phyloP scores from a whole-genome alignment of 2,113 vertebrate species.

The Geococcyx californianus region DNA sequence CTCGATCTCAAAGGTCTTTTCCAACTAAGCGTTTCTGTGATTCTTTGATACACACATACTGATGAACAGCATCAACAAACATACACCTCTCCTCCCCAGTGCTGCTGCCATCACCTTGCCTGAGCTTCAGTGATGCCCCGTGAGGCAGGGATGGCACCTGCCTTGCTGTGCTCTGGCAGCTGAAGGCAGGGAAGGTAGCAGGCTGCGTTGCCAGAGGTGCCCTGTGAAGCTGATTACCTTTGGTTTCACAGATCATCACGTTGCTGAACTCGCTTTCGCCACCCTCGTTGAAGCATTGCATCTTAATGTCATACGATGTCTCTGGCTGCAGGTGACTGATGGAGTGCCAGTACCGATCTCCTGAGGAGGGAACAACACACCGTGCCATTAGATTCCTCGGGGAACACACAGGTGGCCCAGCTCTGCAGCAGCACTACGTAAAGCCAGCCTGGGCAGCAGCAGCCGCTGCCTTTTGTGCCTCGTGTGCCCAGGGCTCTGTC shows the following conservation, averaged over 20 bases:
- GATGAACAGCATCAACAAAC: background rate
- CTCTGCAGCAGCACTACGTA: background rate
- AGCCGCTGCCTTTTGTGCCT: background rate
- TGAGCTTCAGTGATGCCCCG: fast-evolving
- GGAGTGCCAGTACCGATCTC: slow-evolving; percentile 93
- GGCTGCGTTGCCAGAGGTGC: background rate
- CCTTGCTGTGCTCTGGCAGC: background rate
- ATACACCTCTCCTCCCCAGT: background rate
- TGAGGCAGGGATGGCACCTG: background rate
- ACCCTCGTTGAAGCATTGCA: slow-evolving; percentile 97
- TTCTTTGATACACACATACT: background rate
- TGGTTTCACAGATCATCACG: slow-evolving; percentile 97
- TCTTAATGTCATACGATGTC: slow-evolving; percentile 97
- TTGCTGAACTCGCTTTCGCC: slow-evolving; percentile 97
- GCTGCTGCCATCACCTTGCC: background rate
- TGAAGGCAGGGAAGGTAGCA: background rate
- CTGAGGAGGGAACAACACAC: slow-evolving; percentile 39
- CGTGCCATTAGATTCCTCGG: fast-evolving
- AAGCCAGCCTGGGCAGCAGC: background rate
- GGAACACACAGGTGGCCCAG: background rate
- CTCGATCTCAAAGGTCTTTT: too few relatives aligned
- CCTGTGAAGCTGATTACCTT: slow-evolving; percentile 75
- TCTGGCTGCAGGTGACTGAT: slow-evolving; percentile 95
- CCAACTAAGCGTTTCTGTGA: too few relatives aligned
- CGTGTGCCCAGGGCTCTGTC: background rate